Evolutionary conservation across 2,888 invertebrate species (phyloP).

Genomic region (Cosmopolites sordidus): DNA sequence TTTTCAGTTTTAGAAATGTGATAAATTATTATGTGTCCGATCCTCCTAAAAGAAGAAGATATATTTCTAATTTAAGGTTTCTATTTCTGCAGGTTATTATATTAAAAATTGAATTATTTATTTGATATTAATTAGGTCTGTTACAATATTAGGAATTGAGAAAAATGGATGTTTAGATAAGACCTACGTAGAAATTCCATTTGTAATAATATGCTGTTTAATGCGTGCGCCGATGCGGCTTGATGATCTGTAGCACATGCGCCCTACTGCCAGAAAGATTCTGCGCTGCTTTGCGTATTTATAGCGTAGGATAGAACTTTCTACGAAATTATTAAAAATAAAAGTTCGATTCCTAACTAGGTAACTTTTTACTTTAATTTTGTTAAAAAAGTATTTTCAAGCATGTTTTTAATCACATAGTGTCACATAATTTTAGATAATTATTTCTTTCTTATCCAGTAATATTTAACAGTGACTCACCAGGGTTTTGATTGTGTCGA

Average conservation of each 20-base stretch:
- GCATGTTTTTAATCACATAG: background rate
- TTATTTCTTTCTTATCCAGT: too few species aligned
- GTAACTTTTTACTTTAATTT: constrained; percentile 7
- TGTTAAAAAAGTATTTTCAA: background rate
- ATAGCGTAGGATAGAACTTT: constrained; percentile 21
- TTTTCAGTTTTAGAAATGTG: too few species aligned
- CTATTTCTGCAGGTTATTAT: too few species aligned
- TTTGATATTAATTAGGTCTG: too few species aligned
- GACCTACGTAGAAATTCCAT: too few species aligned
- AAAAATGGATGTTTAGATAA: too few species aligned
- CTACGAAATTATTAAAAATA: constrained; percentile 16
- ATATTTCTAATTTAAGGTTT: too few species aligned
- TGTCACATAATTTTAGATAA: background rate
- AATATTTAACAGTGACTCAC: constrained; percentile 1
- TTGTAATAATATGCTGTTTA: too few species aligned
- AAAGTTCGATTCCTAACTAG: constrained; percentile 17
- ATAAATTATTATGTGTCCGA: too few species aligned
- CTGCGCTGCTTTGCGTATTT: constrained; percentile 17
- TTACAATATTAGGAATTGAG: too few species aligned
- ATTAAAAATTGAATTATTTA: too few species aligned
- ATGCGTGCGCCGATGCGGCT: constrained; percentile 8
- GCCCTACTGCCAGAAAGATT: background rate
- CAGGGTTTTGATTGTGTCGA: background rate
- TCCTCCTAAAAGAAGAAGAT: too few species aligned
- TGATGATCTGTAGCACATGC: background rate